These are phyloP conservation scores for Acomys russatus DNA, from an alignment of 2,797 vertebrate species.

Conservation along the genomic window DNA sequence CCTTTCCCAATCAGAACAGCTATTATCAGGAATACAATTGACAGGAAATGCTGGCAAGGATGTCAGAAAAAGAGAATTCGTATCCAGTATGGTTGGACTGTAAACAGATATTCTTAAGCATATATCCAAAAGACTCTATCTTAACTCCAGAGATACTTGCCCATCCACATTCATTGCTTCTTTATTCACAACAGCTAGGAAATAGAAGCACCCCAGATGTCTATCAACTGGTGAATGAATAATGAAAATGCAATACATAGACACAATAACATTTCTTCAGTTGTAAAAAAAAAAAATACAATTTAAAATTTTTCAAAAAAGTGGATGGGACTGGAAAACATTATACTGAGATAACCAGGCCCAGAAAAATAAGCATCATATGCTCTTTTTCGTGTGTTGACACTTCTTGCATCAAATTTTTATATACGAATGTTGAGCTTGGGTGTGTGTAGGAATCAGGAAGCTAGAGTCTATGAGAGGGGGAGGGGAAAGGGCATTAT, in stretches of 20 bases:
- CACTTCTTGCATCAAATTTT: background rate
- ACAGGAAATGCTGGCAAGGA: background rate
- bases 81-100: background rate
- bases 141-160: background rate
- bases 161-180: background rate
- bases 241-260: background rate
- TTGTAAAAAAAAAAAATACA: background rate
- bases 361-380: background rate
- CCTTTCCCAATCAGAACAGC: background rate
- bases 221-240: background rate
- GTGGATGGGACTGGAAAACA: background rate
- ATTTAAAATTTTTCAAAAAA: background rate
- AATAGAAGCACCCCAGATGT: background rate
- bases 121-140: background rate
- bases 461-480: background rate
- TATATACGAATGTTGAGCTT: background rate
- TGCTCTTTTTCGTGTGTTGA: background rate
- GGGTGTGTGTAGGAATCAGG: background rate
- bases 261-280: background rate
- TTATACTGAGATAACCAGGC: background rate
- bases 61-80: background rate
- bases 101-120: background rate
- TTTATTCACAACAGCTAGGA: background rate
- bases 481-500: background rate
- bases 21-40: background rate